phyloP scores from a whole-genome alignment of 2,888 invertebrate genomes.

The Agriotes lineatus region DNA sequence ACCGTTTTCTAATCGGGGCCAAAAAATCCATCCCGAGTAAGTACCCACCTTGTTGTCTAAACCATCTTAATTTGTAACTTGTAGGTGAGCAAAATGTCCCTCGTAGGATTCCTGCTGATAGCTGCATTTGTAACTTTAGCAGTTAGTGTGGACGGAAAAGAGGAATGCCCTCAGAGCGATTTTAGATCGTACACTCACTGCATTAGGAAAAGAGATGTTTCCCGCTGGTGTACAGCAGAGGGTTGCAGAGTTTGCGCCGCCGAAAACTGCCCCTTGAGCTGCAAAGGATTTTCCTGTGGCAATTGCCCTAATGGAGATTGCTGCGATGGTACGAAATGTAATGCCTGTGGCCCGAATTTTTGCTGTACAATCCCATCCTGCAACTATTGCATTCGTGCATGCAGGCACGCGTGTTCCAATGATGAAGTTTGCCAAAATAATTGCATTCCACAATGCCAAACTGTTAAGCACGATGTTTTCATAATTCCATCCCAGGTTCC shows the following conservation, averaged over 20 bases:
- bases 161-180: not conserved
- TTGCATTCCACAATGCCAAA: slow-evolving; percentile 17
- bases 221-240: slow-evolving; percentile 23
- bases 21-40: not conserved
- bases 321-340: slow-evolving; percentile 42
- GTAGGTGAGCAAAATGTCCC: too few species aligned
- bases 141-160: not conserved
- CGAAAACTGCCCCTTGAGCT: slow-evolving; percentile 24
- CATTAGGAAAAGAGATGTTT: slow-evolving; percentile 10
- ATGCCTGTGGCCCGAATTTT: slow-evolving; percentile 27
- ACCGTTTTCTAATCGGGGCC: not conserved
- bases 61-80: too few species aligned
- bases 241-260: slow-evolving; percentile 30
- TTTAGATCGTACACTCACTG: slow-evolving; percentile 1
- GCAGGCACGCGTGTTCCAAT: slow-evolving; percentile 11
- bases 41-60: not conserved
- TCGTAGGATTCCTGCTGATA: too few species aligned
- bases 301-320: slow-evolving; percentile 38
- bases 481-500: not conserved
- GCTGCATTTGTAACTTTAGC: too few species aligned
- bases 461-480: slow-evolving; percentile 19
- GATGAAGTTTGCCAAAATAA: not conserved
- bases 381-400: slow-evolving; percentile 24
- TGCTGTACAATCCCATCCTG: slow-evolving; percentile 28
- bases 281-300: slow-evolving; percentile 38